Evolutionary conservation across 92 coral and sea anemone species (phyloP).

Genomic region (Parazoanthus swiftii): DNA sequence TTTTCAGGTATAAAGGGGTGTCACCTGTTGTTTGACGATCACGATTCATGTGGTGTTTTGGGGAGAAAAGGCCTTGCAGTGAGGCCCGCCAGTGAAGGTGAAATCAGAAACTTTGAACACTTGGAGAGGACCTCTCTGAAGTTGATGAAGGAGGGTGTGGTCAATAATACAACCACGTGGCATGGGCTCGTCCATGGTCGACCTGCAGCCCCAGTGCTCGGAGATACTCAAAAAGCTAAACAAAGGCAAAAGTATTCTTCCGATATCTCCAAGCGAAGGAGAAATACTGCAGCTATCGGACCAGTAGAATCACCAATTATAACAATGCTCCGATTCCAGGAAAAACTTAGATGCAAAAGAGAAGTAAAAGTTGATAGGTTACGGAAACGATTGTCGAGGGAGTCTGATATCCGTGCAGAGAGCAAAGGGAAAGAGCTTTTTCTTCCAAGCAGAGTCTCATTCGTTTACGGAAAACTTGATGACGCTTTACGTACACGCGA

Average conservation of each 20-base stretch:
- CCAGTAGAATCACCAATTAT: not conserved
- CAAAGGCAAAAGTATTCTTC: not conserved
- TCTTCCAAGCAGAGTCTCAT: constrained; percentile 18
- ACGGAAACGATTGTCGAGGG: not conserved
- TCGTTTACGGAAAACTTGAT: constrained; percentile 7
- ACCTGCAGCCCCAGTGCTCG: not conserved
- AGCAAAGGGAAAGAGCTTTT: not conserved
- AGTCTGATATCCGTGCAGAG: not conserved
- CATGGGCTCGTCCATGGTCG: constrained; percentile 1
- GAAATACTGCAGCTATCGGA: not conserved
- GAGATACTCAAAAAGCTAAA: not conserved
- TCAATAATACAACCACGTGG: not conserved
- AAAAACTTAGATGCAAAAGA: constrained; percentile 17
- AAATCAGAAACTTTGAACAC: not conserved
- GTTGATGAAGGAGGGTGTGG: not conserved
- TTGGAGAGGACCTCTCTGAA: not conserved
- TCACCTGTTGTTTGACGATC: not conserved
- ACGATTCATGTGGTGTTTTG: not conserved
- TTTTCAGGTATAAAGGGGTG: constrained; percentile 7
- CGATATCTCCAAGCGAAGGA: not conserved
- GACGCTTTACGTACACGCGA: not conserved
- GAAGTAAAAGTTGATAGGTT: constrained; percentile 13
- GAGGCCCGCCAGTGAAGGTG: not conserved
- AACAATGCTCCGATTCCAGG: constrained; percentile 32
- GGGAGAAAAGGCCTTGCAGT: not conserved